These are phyloP conservation scores for Eilema griseolum DNA, from an alignment of 2,888 invertebrate species.

Conservation along the genomic window DNA sequence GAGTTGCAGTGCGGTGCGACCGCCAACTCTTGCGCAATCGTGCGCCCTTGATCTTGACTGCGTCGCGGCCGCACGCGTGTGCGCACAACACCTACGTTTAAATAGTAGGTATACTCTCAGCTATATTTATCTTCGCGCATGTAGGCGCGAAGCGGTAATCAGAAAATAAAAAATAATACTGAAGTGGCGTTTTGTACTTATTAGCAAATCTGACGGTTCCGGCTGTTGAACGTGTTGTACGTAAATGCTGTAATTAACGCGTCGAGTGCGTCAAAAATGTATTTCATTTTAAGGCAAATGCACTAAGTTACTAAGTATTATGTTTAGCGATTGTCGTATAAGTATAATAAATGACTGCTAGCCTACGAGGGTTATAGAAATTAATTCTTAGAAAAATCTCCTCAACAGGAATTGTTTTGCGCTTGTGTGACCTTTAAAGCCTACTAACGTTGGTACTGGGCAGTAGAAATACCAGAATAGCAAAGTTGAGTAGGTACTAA, in stretches of 20 bases:
- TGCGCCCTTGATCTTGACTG: constrained; percentile 87
- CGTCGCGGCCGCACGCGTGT: constrained; percentile 83
- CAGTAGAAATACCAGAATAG: too few species aligned
- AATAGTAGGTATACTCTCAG: constrained; percentile 69
- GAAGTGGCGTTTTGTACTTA: constrained; percentile 67
- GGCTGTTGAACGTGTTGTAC: constrained; percentile 58
- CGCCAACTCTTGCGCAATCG: constrained; percentile 86
- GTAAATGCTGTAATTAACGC: constrained; percentile 62
- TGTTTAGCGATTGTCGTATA: constrained; percentile 17
- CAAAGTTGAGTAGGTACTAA: too few species aligned
- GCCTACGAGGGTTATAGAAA: not conserved
- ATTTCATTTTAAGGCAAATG: constrained; percentile 37
- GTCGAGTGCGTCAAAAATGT: constrained; percentile 49
- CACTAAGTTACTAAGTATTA: constrained; percentile 9
- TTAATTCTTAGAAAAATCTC: not conserved
- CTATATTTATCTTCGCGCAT: constrained; percentile 82
- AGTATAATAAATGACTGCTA: not conserved
- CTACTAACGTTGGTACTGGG: too few species aligned
- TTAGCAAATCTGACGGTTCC: constrained; percentile 72
- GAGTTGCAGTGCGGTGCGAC: constrained; percentile 81
- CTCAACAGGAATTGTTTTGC: not conserved
- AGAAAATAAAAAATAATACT: constrained; percentile 67
- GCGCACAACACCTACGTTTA: constrained; percentile 73
- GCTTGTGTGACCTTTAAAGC: not conserved
- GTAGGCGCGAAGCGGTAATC: constrained; percentile 78